Evolutionary conservation across 2,113 vertebrate genomes (phyloP).

Genomic region (human (Homo sapiens)): GRCh38 chr7:90621501-90622000

Average conservation of each 20-base stretch:
- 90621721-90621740: background rate
- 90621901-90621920: too few relatives aligned
- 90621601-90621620: background rate
- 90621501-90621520: background rate
- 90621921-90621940: background rate
- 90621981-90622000: background rate
- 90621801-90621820: background rate
- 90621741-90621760: background rate
- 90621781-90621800: background rate
- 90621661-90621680: accelerated
- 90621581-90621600: background rate
- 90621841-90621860: background rate
- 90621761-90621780: background rate
- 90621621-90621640: background rate
- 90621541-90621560: background rate
- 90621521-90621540: background rate
- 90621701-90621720: background rate
- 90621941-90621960: background rate
- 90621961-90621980: background rate
- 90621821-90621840: background rate
- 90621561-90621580: background rate
- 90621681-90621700: background rate
- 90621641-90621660: background rate
- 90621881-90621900: background rate
- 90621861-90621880: background rate